Base-by-base conservation (phyloP, 2,113 vertebrate species). In the Mellivora capensis region DNA sequence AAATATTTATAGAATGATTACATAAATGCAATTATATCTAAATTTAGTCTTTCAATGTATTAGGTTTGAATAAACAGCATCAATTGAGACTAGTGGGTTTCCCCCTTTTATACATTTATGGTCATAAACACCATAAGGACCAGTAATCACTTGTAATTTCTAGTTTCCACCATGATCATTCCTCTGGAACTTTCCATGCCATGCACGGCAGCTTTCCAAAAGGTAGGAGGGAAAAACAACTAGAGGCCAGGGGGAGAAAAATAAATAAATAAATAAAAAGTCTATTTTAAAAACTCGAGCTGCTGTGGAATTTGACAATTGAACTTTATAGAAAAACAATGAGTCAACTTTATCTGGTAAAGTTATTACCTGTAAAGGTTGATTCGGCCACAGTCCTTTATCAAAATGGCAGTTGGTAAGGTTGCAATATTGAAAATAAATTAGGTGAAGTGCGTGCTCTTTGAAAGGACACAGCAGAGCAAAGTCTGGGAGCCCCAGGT, bases 321-420 rank as follows among this genome's bases (percentile, higher is more conserved):
- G 49, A 89, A 89, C 27, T 97, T 84, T 93, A 93, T 12, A 95
- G 74, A 34, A 69, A 91, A 94, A 92, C 86, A 91, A 74, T 31
- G 47, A 4, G 54, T 64, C 31, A 37, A 82, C 57, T 97, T 97
- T 91, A 69, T 52, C 44, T 17, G 11, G 37, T 67, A 54, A 96
- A 69, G 27, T 49, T 96, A 91, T 90, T 98, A 79, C 39, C 49
- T 39, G 27, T 6, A 96, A 82, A 96, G 3, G 0, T 83, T 93
- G 80, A 92, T 95, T 93, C 49, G 91, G 81, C 85, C 42, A n/a
- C 96, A 97, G 96, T 25, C 3, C 9, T 90, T 97, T 96, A 88
- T 93, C 47, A 96, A 97, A 96, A 96, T 74, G 21, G 69, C 84
- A 93, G 37, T 25, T 12, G 31, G 21, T 77, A 39, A 47, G 77